These are phyloP conservation scores for Ostrea edulis DNA, from an alignment of 1,140 invertebrate genomes.

Conservation along the genomic window DNA sequence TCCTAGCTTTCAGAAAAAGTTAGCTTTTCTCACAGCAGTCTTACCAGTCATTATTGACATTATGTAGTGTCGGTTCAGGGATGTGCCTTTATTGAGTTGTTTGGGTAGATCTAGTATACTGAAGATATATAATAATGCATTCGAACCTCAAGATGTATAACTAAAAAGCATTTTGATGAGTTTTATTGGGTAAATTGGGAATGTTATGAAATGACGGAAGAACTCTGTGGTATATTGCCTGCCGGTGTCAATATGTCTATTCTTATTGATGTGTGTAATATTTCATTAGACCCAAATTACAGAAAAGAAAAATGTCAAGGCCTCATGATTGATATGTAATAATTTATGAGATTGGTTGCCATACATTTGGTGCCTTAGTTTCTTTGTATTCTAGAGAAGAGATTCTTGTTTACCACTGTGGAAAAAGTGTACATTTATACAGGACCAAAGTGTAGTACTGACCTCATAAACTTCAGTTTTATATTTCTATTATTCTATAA, in stretches of 20 bases:
- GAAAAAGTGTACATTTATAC: not conserved
- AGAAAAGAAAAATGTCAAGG: not conserved
- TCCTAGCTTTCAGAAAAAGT: not conserved
- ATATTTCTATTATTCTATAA: not conserved
- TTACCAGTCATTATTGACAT: not conserved
- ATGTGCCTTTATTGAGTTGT: not conserved
- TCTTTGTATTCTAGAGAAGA: not conserved
- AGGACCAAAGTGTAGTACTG: not conserved
- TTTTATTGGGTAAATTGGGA: not conserved
- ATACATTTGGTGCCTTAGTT: not conserved
- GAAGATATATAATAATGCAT: not conserved
- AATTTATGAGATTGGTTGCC: not conserved
- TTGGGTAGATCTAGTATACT: not conserved
- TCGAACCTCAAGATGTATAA: not conserved
- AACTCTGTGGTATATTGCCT: too few species aligned
- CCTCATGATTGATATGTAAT: not conserved
- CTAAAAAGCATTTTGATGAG: not conserved
- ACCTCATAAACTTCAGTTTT: not conserved
- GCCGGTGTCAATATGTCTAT: too few species aligned
- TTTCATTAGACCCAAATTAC: not conserved
- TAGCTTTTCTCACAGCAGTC: not conserved
- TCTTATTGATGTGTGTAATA: not conserved
- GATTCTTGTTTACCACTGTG: not conserved
- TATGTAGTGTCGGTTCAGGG: not conserved
- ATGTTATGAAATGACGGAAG: too few species aligned